Percentiles rank a stretch among this genome's conserved stretches.
phyloP scores from a whole-genome alignment of 2,888 invertebrate species.

The Mimumesa dahlbomi region DNA sequence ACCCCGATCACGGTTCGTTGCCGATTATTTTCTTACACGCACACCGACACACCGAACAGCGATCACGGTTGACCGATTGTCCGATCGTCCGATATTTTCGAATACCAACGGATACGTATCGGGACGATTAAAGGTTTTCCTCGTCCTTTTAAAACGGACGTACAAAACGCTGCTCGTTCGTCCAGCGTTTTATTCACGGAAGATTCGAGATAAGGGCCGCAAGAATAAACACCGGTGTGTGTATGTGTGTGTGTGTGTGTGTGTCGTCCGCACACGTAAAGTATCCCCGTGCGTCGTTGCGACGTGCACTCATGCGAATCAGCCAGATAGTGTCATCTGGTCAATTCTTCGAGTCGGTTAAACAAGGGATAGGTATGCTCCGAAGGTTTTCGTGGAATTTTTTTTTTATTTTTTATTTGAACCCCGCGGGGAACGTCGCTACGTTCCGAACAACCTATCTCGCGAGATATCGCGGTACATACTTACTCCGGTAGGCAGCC shows the following conservation, averaged over 20 bases:
- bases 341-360: slow-evolving; percentile 25
- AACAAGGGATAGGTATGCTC: slow-evolving; percentile 25
- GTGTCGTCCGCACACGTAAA: slow-evolving; percentile 16
- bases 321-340: slow-evolving; percentile 44
- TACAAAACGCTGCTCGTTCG: neutral
- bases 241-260: slow-evolving; percentile 17
- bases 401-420: too few relatives aligned
- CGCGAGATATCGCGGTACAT: slow-evolving; percentile 4
- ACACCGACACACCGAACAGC: neutral
- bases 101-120: slow-evolving; percentile 6
- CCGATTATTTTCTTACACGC: neutral
- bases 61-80: neutral
- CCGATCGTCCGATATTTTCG: neutral
- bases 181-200: slow-evolving; percentile 8
- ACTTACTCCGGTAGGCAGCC: neutral
- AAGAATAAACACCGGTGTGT: slow-evolving; percentile 20
- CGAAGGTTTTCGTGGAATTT: slow-evolving; percentile 20
- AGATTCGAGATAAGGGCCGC: slow-evolving; percentile 37
- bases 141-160: slow-evolving; percentile 9
- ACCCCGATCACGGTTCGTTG: neutral
- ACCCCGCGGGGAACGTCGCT: neutral
- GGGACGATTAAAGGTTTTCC: slow-evolving; percentile 11
- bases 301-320: slow-evolving; percentile 46
- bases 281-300: slow-evolving; percentile 15
- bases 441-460: slow-evolving; percentile 13